Evolutionary conservation across 2,888 invertebrate genomes (phyloP).

Genomic region (Acanthococcus lagerstroemiae): DNA sequence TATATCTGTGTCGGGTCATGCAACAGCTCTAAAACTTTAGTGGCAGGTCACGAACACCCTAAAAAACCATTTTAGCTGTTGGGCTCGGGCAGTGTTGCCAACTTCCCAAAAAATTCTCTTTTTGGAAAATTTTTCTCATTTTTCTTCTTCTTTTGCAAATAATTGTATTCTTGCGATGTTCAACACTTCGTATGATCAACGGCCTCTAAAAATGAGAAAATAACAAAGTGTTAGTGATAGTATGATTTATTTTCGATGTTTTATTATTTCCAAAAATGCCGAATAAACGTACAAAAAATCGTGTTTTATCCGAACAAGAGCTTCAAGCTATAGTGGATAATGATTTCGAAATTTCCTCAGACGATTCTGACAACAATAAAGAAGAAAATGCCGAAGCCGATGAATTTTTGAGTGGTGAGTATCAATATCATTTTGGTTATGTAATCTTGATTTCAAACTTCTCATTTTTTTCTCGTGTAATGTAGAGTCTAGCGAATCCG

Average conservation of each 20-base stretch:
- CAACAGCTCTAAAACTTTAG: too few relatives aligned
- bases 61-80: too few relatives aligned
- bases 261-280: neutral
- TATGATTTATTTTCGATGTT: neutral
- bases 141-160: too few relatives aligned
- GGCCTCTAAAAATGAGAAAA: neutral
- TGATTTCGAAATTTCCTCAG: neutral
- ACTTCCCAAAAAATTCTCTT: too few relatives aligned
- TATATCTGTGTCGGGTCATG: too few relatives aligned
- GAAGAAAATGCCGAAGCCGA: neutral
- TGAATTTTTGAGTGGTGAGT: constrained; percentile 2
- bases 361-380: neutral
- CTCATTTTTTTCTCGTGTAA: constrained; percentile 1
- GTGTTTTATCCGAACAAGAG: neutral
- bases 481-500: constrained; percentile 1
- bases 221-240: neutral
- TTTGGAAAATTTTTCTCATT: too few relatives aligned
- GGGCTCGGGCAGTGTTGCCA: too few relatives aligned
- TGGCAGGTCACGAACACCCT: too few relatives aligned
- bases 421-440: constrained; percentile 3
- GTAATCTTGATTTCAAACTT: neutral
- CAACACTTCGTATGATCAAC: too few relatives aligned
- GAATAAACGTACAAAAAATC: neutral
- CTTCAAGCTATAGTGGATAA: neutral
- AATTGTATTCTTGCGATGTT: too few relatives aligned